phyloP scores from a whole-genome alignment of 2,888 invertebrate genomes.

The Polyploca ridens region DNA sequence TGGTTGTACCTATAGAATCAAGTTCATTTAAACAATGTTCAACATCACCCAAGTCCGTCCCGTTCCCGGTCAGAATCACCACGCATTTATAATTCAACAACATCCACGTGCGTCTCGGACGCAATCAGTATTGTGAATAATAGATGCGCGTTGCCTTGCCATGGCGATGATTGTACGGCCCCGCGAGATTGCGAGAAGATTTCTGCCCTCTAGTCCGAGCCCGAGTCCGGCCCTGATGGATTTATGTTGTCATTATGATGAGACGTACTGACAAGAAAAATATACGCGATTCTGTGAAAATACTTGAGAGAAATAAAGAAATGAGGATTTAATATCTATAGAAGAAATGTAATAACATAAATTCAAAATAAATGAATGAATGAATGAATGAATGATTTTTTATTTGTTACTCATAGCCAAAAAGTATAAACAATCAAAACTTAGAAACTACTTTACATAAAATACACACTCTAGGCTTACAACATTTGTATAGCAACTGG shows the following conservation, averaged over 20 bases:
- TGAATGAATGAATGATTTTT: no score
- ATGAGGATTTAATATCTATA: no score
- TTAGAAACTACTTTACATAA: no score
- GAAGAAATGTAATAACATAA: no score
- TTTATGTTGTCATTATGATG: slow-evolving; percentile 54
- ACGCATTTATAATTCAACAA: slow-evolving; percentile 75
- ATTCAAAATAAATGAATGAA: no score
- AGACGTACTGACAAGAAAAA: background rate
- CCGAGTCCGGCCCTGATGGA: slow-evolving; percentile 58
- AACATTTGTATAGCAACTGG: no score
- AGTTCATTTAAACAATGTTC: background rate
- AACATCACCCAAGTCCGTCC: slow-evolving; percentile 45
- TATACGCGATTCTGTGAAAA: background rate
- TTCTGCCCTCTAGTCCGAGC: slow-evolving; percentile 42
- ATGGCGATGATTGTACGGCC: slow-evolving; percentile 72
- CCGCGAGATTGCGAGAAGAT: slow-evolving; percentile 78
- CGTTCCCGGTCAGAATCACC: slow-evolving; percentile 62
- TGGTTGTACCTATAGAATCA: background rate
- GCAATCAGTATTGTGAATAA: slow-evolving; percentile 84
- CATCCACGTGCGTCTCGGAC: slow-evolving; percentile 81
- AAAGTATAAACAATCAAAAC: no score
- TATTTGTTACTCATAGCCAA: no score
- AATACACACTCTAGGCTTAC: no score
- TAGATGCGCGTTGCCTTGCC: slow-evolving; percentile 55
- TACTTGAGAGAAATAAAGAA: background rate